A percentile compares a stretch with the other conserved stretches of the same genome.
Conservation (phyloP, 2,113 vertebrate genomes). For the Carettochelys insculpta region DNA sequence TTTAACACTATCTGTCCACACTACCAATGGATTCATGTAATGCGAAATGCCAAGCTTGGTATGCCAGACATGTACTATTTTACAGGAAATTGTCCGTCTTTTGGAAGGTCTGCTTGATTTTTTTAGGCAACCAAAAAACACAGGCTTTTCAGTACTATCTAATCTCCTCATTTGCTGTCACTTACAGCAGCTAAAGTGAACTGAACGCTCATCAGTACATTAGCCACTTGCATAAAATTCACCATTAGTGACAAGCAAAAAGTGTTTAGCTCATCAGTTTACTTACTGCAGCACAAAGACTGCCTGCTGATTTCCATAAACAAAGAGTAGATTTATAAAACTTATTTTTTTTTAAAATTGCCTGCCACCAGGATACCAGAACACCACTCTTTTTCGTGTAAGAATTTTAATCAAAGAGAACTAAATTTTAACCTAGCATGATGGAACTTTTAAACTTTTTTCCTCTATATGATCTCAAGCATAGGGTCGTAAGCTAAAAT, state of each 20-base stretch:
- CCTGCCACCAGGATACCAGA: background rate
- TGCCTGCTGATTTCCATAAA: background rate
- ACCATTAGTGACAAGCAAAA: background rate
- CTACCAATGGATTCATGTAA: background rate
- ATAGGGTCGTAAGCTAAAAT: background rate
- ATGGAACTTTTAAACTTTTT: background rate
- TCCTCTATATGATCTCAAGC: background rate
- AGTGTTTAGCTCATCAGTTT: background rate
- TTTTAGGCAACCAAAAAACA: background rate
- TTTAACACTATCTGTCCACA: background rate
- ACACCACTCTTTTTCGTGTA: background rate
- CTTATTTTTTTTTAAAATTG: background rate
- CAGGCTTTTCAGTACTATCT: fast-evolving
- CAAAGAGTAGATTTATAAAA: background rate
- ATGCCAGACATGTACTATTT: background rate
- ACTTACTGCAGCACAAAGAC: background rate
- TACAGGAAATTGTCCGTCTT: background rate
- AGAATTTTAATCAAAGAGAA: background rate
- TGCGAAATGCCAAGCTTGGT: fast-evolving
- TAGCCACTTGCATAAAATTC: background rate
- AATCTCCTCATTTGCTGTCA: background rate
- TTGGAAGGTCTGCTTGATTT: background rate
- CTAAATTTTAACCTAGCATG: fast-evolving
- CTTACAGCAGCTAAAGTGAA: background rate
- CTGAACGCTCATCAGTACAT: background rate